A percentile compares a stretch with the other conserved stretches of the same genome.
These are phyloP conservation scores for Tringa solitaria DNA, from an alignment of 2,113 vertebrate species.

Conservation along the genomic window DNA sequence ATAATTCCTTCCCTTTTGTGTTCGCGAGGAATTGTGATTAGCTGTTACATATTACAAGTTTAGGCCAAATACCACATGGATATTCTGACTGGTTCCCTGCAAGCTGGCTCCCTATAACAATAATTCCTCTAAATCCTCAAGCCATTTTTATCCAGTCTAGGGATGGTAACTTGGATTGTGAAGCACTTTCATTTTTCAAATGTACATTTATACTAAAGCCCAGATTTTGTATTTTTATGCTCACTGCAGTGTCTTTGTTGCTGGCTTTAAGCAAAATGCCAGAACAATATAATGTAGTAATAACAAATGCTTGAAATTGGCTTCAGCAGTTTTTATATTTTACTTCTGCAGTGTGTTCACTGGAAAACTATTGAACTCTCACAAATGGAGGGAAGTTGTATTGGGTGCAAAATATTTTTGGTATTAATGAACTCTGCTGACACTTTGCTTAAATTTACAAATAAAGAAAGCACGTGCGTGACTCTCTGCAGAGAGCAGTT, in stretches of 20 bases:
- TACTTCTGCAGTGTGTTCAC: not conserved
- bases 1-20: not conserved
- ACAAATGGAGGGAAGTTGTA: not conserved
- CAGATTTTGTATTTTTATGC: not conserved
- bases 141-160: not conserved
- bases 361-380: not conserved
- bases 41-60: not conserved
- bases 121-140: not conserved
- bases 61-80: not conserved
- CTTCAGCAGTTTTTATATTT: not conserved
- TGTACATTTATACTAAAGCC: not conserved
- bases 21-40: not conserved
- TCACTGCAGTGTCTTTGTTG: not conserved
- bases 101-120: not conserved
- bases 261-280: not conserved
- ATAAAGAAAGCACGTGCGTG: not conserved
- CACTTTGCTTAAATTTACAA: conserved; percentile 12
- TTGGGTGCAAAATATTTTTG: not conserved
- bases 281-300: not conserved
- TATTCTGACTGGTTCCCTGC: not conserved
- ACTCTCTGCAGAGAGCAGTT: not conserved
- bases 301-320: not conserved
- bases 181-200: not conserved
- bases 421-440: not conserved
- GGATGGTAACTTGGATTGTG: not conserved